Evolutionary conservation across 2,113 vertebrate species (phyloP), one percentile per base, ranked within the genome.

Genomic region (Saimiri boliviensis): DNA sequence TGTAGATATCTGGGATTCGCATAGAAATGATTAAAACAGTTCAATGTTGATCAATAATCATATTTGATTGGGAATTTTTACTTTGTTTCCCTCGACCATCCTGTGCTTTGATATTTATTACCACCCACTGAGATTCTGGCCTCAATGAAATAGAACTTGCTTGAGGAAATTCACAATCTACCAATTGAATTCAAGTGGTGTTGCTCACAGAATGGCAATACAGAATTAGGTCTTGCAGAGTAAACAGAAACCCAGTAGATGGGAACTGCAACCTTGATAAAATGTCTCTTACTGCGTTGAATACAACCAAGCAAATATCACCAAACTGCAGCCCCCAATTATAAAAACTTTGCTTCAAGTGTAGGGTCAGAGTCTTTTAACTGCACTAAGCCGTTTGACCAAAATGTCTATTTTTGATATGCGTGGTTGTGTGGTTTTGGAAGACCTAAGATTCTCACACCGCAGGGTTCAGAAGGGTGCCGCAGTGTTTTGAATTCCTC

Each of bases 141-240:
- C 95, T 97, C 96, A 70, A 95, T 96, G 96, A 97, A 98, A 95
- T 73, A 87, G 92, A 94, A 86, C 88, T 82, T 56, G 35, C 92
- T 96, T 92, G 96, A 94, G 93, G 96, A 95, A 98, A 97, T 95
- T 96, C 97, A 95, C 71, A 96, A 14, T 93, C 89, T 63, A 90
- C 94, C 71, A 4, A 54, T 40, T 88, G 81, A 80, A 76, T 97
- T 95, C 96, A 83, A 94, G 93, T 32, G 49, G 49, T 20, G 5
- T 70, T 95, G 85, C 2, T 20, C 73, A 91, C 94, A 77, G 93
- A 91, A 94, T 95, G 93, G 89, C 84, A 89, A 79, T 82, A 71
- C 45, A 81, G 54, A 94, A 94, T 96, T 94, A 94, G 92, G 97
- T 94, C 86, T 96, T 79, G 71, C 89, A 89, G 96, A 97, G 86